These are phyloP conservation scores for Dallia pectoralis DNA, from an alignment of 2,797 vertebrate genomes.

Conservation along the genomic window DNA sequence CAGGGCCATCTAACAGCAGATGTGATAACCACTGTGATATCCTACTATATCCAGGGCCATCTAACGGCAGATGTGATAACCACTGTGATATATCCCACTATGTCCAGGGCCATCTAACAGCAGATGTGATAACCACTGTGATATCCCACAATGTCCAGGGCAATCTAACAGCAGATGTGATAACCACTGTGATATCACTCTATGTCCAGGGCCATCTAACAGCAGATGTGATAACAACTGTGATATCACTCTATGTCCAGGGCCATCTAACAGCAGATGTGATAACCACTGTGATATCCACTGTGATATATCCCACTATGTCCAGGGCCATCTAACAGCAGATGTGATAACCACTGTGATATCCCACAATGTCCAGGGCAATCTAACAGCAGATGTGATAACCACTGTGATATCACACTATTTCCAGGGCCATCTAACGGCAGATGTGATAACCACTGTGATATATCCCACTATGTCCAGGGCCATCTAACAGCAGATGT, in stretches of 20 bases:
- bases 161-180: too few relatives aligned
- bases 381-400: too few relatives aligned
- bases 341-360: slow-evolving; percentile 31
- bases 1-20: slow-evolving; percentile 27
- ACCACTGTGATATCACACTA: slow-evolving; percentile 44
- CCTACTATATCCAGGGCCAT: slow-evolving; percentile 31
- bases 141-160: slow-evolving; percentile 43
- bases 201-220: slow-evolving; percentile 21
- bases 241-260: slow-evolving; percentile 44
- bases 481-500: too few relatives aligned
- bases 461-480: slow-evolving; percentile 45
- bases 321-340: slow-evolving; percentile 24
- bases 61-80: too few relatives aligned
- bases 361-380: slow-evolving; percentile 40
- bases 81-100: slow-evolving; percentile 46
- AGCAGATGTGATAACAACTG: too few relatives aligned
- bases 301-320: slow-evolving; percentile 46
- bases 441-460: too few relatives aligned
- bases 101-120: slow-evolving; percentile 22
- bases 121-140: too few relatives aligned
- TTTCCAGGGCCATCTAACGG: slow-evolving; percentile 22
- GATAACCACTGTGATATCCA: too few relatives aligned
- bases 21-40: slow-evolving; percentile 43
- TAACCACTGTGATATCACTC: slow-evolving; percentile 45
- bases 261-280: too few relatives aligned